Base-by-base conservation (phyloP, 2,888 invertebrate species). In the Cheiracanthium punctorium region DNA sequence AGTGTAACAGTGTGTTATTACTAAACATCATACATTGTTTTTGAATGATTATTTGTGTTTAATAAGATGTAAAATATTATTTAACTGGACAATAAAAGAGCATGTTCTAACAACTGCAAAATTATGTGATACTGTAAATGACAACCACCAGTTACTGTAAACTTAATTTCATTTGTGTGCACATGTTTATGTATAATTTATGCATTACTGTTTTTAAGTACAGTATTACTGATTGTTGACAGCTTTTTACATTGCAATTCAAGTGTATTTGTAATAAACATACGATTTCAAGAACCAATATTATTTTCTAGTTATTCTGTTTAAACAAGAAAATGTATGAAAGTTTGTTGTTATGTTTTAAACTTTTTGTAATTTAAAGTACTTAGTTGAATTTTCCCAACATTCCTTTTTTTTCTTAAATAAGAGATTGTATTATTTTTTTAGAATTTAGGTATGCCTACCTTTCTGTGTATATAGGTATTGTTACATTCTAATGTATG, bases 191-290 rank as follows among this genome's bases (percentile, higher is more conserved):
- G 4, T 24, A 48, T 48, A 48, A 58, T 58, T 58, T n/a, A 20
- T 24, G 24, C 43, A 7, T 17, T 48, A 48, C 17, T 17, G 14
- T 58, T 24, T 58, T 58, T 14, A 12, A 58, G n/a, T 17, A 58
- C 58, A 58, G 58, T 58, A 58, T 20, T 58, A 58, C 58, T 58
- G 58, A 58, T 58, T 58, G 58, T 58, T 58, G 58, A 24, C 58
- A 24, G 58, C 58, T 58, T 58, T 58, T 58, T 58, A 20, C 58
- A 24, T 58, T 58, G 58, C 24, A 58, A 48, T 48, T 48, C 7
- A 12, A 58, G 12, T 24, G 58, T 58, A 24, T 58, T 58, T 24
- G 24, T 24, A 58, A 58, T 58, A 20, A 58, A 58, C 20, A 58
- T 58, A 24, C 24, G 17, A 24, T 58, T 24, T 58, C 24, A 12